A percentile compares a stretch with the other conserved stretches of the same genome.
Evolutionary conservation across 2,113 vertebrate species (phyloP).

Genomic region (Pyxicephalus adspersus): DNA sequence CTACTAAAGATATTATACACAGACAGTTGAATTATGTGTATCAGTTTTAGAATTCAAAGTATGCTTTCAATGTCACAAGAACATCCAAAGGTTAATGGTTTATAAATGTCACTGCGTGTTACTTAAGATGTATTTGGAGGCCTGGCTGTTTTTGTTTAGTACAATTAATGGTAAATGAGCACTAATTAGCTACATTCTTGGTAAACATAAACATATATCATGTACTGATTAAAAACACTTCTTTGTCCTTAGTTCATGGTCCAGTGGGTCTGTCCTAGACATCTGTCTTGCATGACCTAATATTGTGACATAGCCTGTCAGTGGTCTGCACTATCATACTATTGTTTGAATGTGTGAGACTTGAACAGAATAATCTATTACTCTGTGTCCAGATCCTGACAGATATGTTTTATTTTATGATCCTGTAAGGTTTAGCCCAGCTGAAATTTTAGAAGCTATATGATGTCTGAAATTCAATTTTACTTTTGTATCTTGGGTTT

Average conservation of each 20-base stretch:
- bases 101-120: too few relatives aligned
- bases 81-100: too few relatives aligned
- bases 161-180: neutral
- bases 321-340: conserved; percentile 28
- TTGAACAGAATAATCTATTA: conserved; percentile 45
- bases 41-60: too few relatives aligned
- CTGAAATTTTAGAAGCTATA: neutral
- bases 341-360: conserved; percentile 41
- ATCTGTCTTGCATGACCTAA: conserved; percentile 52
- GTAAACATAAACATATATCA: neutral
- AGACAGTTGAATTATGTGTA: too few relatives aligned
- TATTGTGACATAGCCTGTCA: conserved; percentile 47
- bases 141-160: too few relatives aligned
- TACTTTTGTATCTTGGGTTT: too few relatives aligned
- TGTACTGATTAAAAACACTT: neutral
- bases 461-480: too few relatives aligned
- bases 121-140: too few relatives aligned
- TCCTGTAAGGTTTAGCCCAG: conserved; percentile 10
- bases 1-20: too few relatives aligned
- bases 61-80: too few relatives aligned
- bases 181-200: conserved; percentile 10
- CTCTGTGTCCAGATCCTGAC: conserved; percentile 26
- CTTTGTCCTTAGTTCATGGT: conserved; percentile 1
- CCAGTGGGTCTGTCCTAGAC: conserved; percentile 37
- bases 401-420: conserved; percentile 21